These are phyloP conservation scores for Steinernema hermaphroditum DNA, from an alignment of 2,888 invertebrate species.

Conservation along the genomic window DNA sequence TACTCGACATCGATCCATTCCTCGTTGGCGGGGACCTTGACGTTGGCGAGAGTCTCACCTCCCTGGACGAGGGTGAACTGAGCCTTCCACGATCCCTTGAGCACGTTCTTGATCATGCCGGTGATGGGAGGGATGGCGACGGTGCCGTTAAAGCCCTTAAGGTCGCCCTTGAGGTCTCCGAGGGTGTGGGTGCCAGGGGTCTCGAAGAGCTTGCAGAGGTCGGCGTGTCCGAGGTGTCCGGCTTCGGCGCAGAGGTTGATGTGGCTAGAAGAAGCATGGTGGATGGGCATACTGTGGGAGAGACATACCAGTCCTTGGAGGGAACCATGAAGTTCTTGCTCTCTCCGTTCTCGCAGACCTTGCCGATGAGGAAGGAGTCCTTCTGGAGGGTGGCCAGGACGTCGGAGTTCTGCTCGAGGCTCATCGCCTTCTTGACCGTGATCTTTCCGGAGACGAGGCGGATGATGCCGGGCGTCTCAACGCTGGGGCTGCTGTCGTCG, in stretches of 20 bases:
- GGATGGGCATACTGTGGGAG: background rate
- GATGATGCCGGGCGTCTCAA: slow-evolving; percentile 38
- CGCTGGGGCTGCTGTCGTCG: slow-evolving; percentile 30
- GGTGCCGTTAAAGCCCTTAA: slow-evolving; percentile 36
- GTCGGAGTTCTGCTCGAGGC: slow-evolving; percentile 30
- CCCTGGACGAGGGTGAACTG: slow-evolving; percentile 29
- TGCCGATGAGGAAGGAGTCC: slow-evolving; percentile 37
- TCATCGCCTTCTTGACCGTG: slow-evolving; percentile 31
- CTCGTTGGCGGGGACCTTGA: slow-evolving; percentile 41
- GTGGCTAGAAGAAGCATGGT: slow-evolving; percentile 13
- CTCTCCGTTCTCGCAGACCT: slow-evolving; percentile 43
- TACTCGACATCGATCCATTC: slow-evolving; percentile 33
- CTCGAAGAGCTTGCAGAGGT: slow-evolving; percentile 39
- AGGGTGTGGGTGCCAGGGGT: slow-evolving; percentile 41
- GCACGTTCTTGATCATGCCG: slow-evolving; percentile 26
- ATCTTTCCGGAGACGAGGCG: slow-evolving; percentile 39
- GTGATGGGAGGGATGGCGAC: slow-evolving; percentile 40
- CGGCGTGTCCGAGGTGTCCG: background rate
- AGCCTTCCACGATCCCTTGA: slow-evolving; percentile 41
- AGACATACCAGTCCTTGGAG: slow-evolving; percentile 38
- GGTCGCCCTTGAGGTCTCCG: slow-evolving; percentile 35
- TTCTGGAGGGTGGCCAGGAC: slow-evolving; percentile 35
- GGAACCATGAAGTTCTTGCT: slow-evolving; percentile 40
- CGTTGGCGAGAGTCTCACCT: slow-evolving; percentile 27
- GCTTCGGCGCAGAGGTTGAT: slow-evolving; percentile 32